phyloP scores from a whole-genome alignment of 2,797 vertebrate genomes.

The Macropodus opercularis region DNA sequence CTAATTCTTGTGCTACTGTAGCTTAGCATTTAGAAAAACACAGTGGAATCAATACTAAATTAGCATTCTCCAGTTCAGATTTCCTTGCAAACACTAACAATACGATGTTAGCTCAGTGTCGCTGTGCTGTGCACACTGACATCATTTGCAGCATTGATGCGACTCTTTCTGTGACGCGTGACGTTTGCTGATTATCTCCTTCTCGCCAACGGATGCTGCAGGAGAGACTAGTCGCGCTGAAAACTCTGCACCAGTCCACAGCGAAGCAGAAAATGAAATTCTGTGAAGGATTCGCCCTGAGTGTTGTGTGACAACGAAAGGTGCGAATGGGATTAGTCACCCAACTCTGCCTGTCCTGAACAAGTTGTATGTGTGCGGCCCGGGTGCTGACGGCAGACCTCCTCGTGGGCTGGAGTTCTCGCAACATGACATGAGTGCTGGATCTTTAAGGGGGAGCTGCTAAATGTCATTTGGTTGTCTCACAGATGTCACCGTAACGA shows the following conservation, averaged over 20 bases:
- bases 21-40: no score
- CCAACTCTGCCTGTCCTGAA: conserved; percentile 52
- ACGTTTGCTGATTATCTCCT: no score
- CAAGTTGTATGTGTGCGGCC: conserved; percentile 49
- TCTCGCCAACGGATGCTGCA: no score
- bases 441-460: conserved; percentile 58
- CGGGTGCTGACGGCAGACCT: conserved; percentile 48
- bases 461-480: conserved; percentile 78
- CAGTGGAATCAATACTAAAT: no score
- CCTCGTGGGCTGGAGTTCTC: conserved; percentile 71
- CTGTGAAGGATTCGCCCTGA: conserved; percentile 32
- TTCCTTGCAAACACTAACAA: no score
- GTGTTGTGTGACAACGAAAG: conserved; percentile 20
- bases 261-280: conserved; percentile 27
- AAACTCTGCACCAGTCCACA: conserved; percentile 12
- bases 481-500: conserved; percentile 73
- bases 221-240: no score
- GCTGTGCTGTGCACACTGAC: no score
- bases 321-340: conserved; percentile 68
- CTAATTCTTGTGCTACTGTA: no score
- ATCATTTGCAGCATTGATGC: no score
- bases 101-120: no score
- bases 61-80: no score
- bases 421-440: conserved; percentile 66
- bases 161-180: no score